Evolutionary conservation across 2,888 invertebrate genomes (phyloP), one percentile per base, ranked within the genome.

Genomic region (Pristionchus fissidentatus): DNA sequence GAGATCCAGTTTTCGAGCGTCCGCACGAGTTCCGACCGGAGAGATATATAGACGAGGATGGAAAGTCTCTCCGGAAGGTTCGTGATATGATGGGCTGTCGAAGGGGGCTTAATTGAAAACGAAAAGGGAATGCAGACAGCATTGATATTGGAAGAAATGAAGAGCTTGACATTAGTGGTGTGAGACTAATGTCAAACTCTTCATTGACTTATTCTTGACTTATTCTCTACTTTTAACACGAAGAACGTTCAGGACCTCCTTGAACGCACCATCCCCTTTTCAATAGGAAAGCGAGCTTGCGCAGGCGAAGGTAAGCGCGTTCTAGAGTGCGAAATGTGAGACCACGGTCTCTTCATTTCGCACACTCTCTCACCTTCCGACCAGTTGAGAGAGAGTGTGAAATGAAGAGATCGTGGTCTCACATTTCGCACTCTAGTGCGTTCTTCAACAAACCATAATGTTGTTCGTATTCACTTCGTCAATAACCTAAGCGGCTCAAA

Each of bases 41-140:
- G 43, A 79, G 79, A 57, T 79, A 79, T 38, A 55, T 57, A 15
- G 38, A 55, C 26, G 79, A 79, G 38, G 79, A 79, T 29, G 79
- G 79, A 29, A 79, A 26, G 79, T 46, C 49, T 13, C 0, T 79
- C 0, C 32, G 60, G 57, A 79, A 79, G 57, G 79, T 79, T 0
- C 49, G 8, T 15, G 13, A 57, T 1, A 1, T 26, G 10, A 26
- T 26, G 3, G 22, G 10, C 26, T 55, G 13, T 60, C 29, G 1
- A 32, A n/a, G n/a, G n/a, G n/a, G n/a, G n/a, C n/a, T n/a, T n/a
- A n/a, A n/a, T n/a, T n/a, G n/a, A n/a, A n/a, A 10, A 49, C 19
- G 49, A 49, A 49, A 49, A 19, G 49, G 13, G 49, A 49, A 49
- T 49, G 49, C 10, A 49, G 49, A 19, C 10, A 10, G 19, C 49